Evolutionary conservation across 1,140 invertebrate species (phyloP).

Genomic region (Geopemphigus sp.): DNA sequence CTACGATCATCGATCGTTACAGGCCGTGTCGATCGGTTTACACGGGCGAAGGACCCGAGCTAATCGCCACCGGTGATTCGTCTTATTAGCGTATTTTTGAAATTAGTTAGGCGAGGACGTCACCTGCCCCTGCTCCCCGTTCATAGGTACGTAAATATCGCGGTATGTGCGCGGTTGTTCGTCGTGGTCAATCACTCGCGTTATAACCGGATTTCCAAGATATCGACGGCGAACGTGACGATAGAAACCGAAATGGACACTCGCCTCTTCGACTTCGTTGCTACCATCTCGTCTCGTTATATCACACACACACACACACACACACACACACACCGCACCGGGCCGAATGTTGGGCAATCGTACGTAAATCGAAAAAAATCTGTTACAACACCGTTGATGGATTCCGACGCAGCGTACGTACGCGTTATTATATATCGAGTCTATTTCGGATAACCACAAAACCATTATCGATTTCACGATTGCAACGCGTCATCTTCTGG

Average conservation of each 20-base stretch:
- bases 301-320: slow-evolving; percentile 2
- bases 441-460: slow-evolving; percentile 9
- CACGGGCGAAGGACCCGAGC: no score
- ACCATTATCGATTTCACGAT: not conserved
- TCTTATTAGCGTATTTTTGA: no score
- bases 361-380: not conserved
- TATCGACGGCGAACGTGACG: slow-evolving; percentile 19
- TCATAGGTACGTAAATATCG: no score
- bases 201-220: slow-evolving; percentile 31
- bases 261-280: no score
- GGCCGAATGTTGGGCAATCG: not conserved
- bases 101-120: no score
- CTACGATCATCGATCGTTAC: no score
- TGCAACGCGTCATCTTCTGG: not conserved
- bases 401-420: not conserved
- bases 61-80: no score
- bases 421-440: not conserved
- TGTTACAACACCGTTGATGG: no score
- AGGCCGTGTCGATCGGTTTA: no score
- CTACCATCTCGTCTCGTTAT: not conserved
- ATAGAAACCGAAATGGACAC: not conserved
- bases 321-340: not conserved
- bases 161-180: not conserved
- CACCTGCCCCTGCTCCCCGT: no score
- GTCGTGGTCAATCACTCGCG: not conserved